phyloP scores from a whole-genome alignment of 1,140 invertebrate species.

The Listronotus oregonensis region DNA sequence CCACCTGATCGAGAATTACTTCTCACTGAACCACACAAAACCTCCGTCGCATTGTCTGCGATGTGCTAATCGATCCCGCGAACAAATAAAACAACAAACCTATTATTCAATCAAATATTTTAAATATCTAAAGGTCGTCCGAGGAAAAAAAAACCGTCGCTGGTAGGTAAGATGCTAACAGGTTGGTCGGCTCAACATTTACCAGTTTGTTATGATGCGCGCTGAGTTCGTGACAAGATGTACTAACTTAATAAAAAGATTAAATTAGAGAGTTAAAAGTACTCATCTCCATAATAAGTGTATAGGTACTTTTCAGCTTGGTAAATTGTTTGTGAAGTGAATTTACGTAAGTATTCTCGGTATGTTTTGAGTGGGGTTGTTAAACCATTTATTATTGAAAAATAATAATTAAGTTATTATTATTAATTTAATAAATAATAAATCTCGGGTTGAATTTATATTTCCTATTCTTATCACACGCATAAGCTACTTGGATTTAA shows the following conservation, averaged over 20 bases:
- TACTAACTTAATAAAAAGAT: conserved; percentile 18
- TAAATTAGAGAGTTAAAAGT: conserved; percentile 9
- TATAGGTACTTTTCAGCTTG: conserved; percentile 10
- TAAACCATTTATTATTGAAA: too few relatives aligned
- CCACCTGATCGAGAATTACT: too few relatives aligned
- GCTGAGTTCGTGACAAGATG: conserved; percentile 14
- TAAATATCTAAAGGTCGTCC: conserved; percentile 18
- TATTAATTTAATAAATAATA: too few relatives aligned
- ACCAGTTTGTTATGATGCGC: conserved; percentile 24
- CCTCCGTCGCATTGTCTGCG: background rate
- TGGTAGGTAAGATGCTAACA: conserved; percentile 11
- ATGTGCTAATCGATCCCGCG: background rate
- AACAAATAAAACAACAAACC: background rate
- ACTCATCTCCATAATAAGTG: conserved; percentile 6
- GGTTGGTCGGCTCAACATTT: conserved; percentile 3
- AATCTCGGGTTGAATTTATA: too few relatives aligned
- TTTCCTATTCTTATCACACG: too few relatives aligned
- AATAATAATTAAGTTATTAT: too few relatives aligned
- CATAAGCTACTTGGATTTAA: too few relatives aligned
- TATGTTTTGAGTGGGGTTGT: too few relatives aligned
- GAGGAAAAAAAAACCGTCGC: conserved; percentile 2
- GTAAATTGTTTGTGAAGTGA: conserved; percentile 8
- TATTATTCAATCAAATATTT: conserved; percentile 8
- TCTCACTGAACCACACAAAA: background rate
- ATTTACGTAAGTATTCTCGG: background rate